Base-by-base conservation (phyloP, 2,888 invertebrate genomes). In the Hydriomena furcata region DNA sequence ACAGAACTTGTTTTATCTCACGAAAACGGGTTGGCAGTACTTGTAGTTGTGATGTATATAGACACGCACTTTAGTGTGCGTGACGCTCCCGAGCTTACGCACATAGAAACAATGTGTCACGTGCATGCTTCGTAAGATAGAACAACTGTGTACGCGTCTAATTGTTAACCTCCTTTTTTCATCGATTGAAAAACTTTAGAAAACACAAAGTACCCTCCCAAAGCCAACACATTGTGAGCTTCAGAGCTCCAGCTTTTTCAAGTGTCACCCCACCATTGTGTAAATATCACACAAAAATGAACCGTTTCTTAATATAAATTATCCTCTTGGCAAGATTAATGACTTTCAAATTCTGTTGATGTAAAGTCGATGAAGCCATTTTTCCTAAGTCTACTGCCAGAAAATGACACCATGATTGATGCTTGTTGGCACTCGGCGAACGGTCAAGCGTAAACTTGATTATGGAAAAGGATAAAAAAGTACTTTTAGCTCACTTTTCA, bases 331-430 rank as follows among this genome's bases (percentile, higher is more conserved):
- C 69, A 73, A 77, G 84, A 85, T 84, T 80, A 84, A 85, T 82
- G 83, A 82, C 73, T 79, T 76, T 61, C 64, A 67, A 82, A 79
- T 79, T 77, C 69, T 67, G 60, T 76, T 73, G 76, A 78, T 81
- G 71, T 77, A 75, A 79, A 85, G 77, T 81, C 78, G 79, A 84
- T 83, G 79, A 78, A 84, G 85, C 74, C 73, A 84, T 85, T 84
- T 84, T 85, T 84, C 79, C 69, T 67, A 75, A 80, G 79, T 82
- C 79, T 76, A 79, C 76, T 76, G 77, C 71, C 76, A 79, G 78
- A 82, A 82, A 82, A 84, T 84, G 84, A 84, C 83, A 78, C 52
- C 55, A 79, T 81, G 84, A 85, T 84, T 84, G 81, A 86, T 84
- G 76, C 58, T 70, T 63, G 52, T 60, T 55, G 60, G 63, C 60